Conservation (phyloP, 2,113 vertebrate species). For the Anoplopoma fimbria region DNA sequence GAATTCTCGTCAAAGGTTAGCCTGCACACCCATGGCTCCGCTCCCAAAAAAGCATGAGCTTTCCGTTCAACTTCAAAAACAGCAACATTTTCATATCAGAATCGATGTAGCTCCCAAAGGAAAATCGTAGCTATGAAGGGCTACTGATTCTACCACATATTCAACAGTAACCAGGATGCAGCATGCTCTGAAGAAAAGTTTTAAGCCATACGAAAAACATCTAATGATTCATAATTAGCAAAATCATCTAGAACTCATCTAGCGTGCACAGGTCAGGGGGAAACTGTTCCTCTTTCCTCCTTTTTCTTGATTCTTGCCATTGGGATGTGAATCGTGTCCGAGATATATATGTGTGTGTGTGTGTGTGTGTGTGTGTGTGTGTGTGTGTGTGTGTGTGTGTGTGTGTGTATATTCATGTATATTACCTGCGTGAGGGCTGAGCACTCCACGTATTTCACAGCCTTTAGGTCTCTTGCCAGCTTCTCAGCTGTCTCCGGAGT, state of each 20-base stretch:
- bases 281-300: conserved; percentile 65
- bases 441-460: conserved; percentile 99
- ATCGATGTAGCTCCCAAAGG: no score
- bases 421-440: conserved; percentile 98
- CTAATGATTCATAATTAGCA: background rate
- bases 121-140: background rate
- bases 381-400: background rate
- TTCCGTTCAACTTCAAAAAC: no score
- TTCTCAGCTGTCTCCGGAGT: conserved; percentile 98
- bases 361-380: no score
- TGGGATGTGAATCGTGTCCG: background rate
- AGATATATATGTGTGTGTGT: background rate
- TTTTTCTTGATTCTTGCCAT: conserved; percentile 59
- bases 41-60: no score
- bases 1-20: background rate
- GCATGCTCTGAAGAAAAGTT: background rate
- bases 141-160: background rate
- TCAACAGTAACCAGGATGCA: background rate
- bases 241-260: background rate
- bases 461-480: conserved; percentile 96
- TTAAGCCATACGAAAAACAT: background rate
- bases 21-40: no score
- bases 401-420: background rate
- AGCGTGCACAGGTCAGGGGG: conserved; percentile 1
- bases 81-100: no score